phyloP scores from a whole-genome alignment of 2,797 vertebrate genomes.

The Betta splendens region DNA sequence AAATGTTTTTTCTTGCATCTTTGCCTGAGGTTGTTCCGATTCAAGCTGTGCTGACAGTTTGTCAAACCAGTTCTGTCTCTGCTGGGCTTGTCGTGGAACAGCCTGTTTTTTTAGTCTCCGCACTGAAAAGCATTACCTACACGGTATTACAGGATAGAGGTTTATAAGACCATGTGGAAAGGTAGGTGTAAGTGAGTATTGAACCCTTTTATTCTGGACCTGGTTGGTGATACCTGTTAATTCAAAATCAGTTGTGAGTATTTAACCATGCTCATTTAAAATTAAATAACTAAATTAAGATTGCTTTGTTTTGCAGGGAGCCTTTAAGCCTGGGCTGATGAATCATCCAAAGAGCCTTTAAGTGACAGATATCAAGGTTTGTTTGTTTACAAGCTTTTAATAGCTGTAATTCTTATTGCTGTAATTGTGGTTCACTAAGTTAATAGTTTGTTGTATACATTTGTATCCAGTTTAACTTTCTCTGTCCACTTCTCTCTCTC shows the following conservation, averaged over 20 bases:
- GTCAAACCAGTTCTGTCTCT: constrained; percentile 63
- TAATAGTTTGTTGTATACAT: no score
- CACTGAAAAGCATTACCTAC: background rate
- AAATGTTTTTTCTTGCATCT: constrained; percentile 8
- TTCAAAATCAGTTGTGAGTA: no score
- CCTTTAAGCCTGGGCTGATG: constrained; percentile 1
- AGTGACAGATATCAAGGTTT: constrained; percentile 21
- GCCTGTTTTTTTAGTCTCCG: constrained; percentile 35
- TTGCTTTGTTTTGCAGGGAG: constrained; percentile 4
- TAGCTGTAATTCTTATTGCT: background rate
- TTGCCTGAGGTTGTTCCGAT: constrained; percentile 33
- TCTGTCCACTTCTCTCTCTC: background rate
- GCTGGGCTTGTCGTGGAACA: constrained; percentile 17
- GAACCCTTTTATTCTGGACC: no score
- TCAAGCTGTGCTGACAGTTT: constrained; percentile 30
- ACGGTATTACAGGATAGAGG: no score
- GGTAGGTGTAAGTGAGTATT: no score
- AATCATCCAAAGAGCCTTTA: background rate
- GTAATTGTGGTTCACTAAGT: background rate
- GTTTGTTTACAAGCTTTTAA: background rate
- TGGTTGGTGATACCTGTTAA: no score
- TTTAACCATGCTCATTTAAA: no score
- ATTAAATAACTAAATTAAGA: no score
- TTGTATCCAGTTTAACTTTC: background rate
- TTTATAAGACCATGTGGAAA: no score